Percentiles rank a stretch among this genome's conserved stretches.
These are phyloP conservation scores for Amblyteles armatorius DNA, from an alignment of 2,888 invertebrate species.

Conservation along the genomic window DNA sequence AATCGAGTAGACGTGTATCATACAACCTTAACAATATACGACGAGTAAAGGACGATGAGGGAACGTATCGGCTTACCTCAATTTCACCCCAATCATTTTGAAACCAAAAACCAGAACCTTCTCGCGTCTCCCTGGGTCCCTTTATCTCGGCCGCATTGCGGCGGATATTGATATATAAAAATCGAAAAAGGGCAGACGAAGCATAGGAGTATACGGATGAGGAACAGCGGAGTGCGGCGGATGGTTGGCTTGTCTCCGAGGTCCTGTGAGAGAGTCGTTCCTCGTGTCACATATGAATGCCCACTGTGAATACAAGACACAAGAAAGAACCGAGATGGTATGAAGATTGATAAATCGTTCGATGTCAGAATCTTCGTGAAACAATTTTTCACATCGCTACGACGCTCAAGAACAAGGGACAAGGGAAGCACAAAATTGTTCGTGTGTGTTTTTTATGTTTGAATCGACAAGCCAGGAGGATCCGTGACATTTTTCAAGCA, in stretches of 20 bases:
- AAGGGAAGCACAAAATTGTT: conserved; percentile 42
- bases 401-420: conserved; percentile 74
- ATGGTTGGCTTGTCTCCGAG: conserved; percentile 61
- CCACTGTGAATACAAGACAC: conserved; percentile 53
- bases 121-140: conserved; percentile 63
- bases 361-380: conserved; percentile 81
- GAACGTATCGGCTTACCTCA: conserved; percentile 84
- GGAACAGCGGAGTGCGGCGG: conserved; percentile 5
- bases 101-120: conserved; percentile 81
- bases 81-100: conserved; percentile 84
- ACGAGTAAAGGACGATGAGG: conserved; percentile 62
- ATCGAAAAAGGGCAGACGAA: conserved; percentile 70
- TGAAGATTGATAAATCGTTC: conserved; percentile 81
- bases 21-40: conserved; percentile 36
- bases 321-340: conserved; percentile 59
- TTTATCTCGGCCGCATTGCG: conserved; percentile 70
- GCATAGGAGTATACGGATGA: conserved; percentile 16
- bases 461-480: background rate
- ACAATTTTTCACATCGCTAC: conserved; percentile 82
- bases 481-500: conserved; percentile 81
- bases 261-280: conserved; percentile 60
- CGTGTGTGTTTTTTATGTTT: conserved; percentile 10
- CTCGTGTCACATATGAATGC: conserved; percentile 65
- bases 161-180: conserved; percentile 80
- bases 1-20: conserved; percentile 48